Base-by-base conservation (phyloP, 2,888 invertebrate species). In the Lycaena phlaeas region DNA sequence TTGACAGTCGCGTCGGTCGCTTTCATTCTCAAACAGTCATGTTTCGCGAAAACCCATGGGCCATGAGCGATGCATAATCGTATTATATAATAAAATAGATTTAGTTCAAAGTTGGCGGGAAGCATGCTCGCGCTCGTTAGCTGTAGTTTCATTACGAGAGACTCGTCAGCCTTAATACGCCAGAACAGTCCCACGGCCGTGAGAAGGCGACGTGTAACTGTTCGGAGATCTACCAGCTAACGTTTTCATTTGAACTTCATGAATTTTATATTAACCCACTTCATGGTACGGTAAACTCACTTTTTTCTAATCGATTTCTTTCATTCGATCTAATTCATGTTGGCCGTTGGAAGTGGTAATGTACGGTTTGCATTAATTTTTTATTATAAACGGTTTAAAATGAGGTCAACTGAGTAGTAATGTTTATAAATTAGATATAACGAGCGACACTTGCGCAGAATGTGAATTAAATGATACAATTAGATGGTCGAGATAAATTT, bases 191-290 rank as follows among this genome's bases (percentile, higher is more conserved):
- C 34, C 34, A 34, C 31, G 31, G 17, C 30, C 34, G 9, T 14
- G 14, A 9, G 2, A n/a, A n/a, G n/a, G 11, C 31, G 34, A 12
- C 34, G 18, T 12, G 12, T 34, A 34, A 34, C 34, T 34, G 34
- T 34, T 12, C 34, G 22, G 22, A 34, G 18, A 22, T 34, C 17
- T 34, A n/a, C 17, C 22, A n/a, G 34, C 12, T 6, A 22, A 11
- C 18, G 22, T 17, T 30, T 34, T 34, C 34, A 34, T 34, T 34
- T 22, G 34, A 18, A 2, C 34, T 9, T 12, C 10, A 34, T 34
- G 7, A 34, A 34, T 34, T 18, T 10, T 34, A 18, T 11, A 31
- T 15, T 31, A n/a, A 34, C 34, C 34, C 12, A 34, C 18, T 18
- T 34, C 17, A 9, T 34, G 18, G 17, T 12, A 12, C 34, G 34